Evolutionary conservation across 2,888 invertebrate species (phyloP), one percentile per base, ranked within the genome.

Genomic region (Drosophila multiciliata): DNA sequence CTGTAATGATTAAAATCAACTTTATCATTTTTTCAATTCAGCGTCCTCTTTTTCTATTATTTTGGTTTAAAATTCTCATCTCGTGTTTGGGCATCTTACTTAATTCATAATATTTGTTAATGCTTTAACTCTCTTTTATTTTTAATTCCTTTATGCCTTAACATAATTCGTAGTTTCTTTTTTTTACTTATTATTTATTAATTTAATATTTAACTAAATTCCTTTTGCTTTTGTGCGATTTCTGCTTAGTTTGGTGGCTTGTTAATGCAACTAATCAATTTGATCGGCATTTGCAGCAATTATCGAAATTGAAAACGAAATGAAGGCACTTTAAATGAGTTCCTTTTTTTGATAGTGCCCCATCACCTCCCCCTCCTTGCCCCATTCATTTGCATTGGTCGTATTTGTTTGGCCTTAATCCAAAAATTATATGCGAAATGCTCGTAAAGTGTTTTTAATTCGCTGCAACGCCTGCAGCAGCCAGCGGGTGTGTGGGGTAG

Each of bases 391-490:
- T 23, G 15, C 8, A 32, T 6, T 48, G n/a, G 6, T 15, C 20
- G 64, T 59, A 58, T 58, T 42, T 50, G 66, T 61, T 83, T 83
- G 83, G 83, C 83, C 75, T 64, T 48, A 80, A 57, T 87, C 83
- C 87, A 83, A 83, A 73, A 83, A 83, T 42, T 86, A 81, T 83
- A 83, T 84, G 84, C 80, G 78, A 86, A 79, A 75, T 79, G 79
- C 73, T 75, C 68, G 72, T 79, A 79, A 87, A 87, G 87, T 87
- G 83, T 78, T 84, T 83, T 87, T 83, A 82, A 83, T 83, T 83
- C 80, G 87, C 75, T 63, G 77, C 82, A 80, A 38, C 59, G n/a
- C 58, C 17, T 2, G 15, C 55, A 49, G 36, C 50, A 32, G 49
- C 3, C 35, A 40, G 55, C 29, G 17, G 26, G 29, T 42, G 20